Conservation (phyloP, 2,113 vertebrate genomes). For the Lepisosteus oculatus region DNA sequence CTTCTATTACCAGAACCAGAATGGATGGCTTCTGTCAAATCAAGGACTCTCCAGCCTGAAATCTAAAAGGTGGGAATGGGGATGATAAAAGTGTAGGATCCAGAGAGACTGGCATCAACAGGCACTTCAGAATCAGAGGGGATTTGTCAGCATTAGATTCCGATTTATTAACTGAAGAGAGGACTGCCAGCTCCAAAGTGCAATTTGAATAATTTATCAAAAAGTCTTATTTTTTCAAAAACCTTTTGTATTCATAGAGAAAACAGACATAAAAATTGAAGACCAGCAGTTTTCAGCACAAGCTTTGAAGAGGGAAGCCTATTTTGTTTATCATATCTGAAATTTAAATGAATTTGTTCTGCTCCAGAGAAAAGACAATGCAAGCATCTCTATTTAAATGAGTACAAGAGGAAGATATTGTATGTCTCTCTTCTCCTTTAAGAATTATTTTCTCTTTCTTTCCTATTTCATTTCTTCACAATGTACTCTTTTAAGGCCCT, state of each 20-base stretch:
- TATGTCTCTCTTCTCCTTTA: background rate
- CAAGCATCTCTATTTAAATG: background rate
- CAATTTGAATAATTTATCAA: slow-evolving; percentile 7
- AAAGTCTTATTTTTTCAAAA: background rate
- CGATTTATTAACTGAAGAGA: slow-evolving; percentile 8
- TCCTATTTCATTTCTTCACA: no score
- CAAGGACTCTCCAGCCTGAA: slow-evolving; percentile 10
- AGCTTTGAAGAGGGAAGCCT: background rate
- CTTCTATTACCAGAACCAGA: no score
- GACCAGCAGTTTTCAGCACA: background rate
- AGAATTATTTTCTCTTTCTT: background rate
- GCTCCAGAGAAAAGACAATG: background rate
- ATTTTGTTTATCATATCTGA: slow-evolving; percentile 2
- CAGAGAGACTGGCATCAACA: slow-evolving; percentile 8
- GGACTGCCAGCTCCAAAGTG: background rate
- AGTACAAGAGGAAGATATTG: background rate
- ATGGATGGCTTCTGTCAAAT: slow-evolving; percentile 10
- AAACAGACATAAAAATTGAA: background rate
- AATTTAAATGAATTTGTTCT: slow-evolving; percentile 18
- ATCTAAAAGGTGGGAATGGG: background rate
- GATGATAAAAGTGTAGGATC: slow-evolving; percentile 6
- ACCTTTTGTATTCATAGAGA: background rate
- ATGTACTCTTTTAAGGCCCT: no score
- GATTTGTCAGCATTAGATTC: background rate
- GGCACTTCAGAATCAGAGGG: slow-evolving; percentile 1